Conservation (phyloP, 2,797 vertebrate species). For the Setipinna tenuifilis region DNA sequence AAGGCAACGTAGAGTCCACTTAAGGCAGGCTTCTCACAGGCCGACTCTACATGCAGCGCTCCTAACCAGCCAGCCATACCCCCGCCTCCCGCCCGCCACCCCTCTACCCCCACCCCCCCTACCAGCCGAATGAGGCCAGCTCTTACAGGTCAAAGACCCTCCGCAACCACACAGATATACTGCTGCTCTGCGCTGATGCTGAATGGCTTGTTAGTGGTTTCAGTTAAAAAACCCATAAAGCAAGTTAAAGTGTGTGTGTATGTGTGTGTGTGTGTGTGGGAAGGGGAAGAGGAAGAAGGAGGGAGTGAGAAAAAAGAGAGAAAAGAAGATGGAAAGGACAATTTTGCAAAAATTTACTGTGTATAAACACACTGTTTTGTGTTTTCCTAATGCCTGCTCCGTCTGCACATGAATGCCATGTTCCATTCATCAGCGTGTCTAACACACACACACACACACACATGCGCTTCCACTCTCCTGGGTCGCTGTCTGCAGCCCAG, state of each 20-base stretch:
- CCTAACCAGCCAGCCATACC: too few relatives aligned
- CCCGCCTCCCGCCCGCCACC: too few relatives aligned
- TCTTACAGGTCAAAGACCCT: conserved; percentile 3
- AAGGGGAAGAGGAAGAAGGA: neutral
- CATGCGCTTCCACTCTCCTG: neutral
- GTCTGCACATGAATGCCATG: conserved; percentile 20
- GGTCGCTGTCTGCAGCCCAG: neutral
- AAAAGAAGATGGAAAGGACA: neutral
- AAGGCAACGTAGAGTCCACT: too few relatives aligned
- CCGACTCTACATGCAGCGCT: too few relatives aligned
- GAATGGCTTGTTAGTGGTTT: conserved; percentile 17
- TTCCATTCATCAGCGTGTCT: conserved; percentile 7
- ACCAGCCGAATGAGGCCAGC: neutral
- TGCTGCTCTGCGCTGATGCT: neutral
- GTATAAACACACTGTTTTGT: conserved; percentile 12
- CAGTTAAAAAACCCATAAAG: neutral
- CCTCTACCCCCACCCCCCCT: too few relatives aligned
- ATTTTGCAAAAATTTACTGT: neutral
- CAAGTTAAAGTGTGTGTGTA: neutral
- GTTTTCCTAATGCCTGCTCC: conserved; percentile 15
- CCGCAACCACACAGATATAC: neutral
- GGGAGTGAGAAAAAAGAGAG: neutral
- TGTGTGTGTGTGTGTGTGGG: neutral
- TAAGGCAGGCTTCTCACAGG: too few relatives aligned
- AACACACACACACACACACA: conserved; percentile 26